Evolutionary conservation across 2,888 invertebrate genomes (phyloP), one percentile per base, ranked within the genome.

Genomic region (Spicauda simplicius): DNA sequence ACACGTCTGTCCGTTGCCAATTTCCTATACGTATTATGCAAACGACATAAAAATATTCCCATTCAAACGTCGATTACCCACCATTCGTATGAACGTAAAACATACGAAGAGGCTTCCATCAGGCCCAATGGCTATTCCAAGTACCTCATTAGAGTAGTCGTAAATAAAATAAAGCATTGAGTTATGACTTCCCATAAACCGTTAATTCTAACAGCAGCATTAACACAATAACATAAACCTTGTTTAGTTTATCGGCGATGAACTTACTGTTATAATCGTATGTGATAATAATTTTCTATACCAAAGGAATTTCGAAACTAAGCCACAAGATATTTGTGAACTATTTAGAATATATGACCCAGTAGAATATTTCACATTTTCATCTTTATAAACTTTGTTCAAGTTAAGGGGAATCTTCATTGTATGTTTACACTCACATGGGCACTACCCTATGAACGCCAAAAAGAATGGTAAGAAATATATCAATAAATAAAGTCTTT

Each of bases 101-200:
- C 18, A 14, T 14, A 8, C 33, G 33, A 33, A 10, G 33, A 6
- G 37, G 18, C 56, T 16, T 16, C 33, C 33, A 16, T 56, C 45
- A 12, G 45, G 20, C 48, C 48, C 25, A 50, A n/a, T 59, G 50
- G 14, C 48, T 30, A 52, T 60, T 52, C 30, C 16, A 52, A 16
- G 7, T 50, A 50, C 19, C 30, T 60, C 60, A 52, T 60, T 52
- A 60, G 60, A 60, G 33, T 19, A 30, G 18, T 60, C 60, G 25
- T 60, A 60, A 60, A 60, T 33, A 30, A 45, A 18, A 50, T 59
- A 60, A 52, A 60, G 33, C 52, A 5, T 16, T 11, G 50, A 60
- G 52, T 60, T 30, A 60, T 52, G 52, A 33, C 3, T 25, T 25
- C 12, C 33, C 60, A 52, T 60, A 52, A 33, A 60, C 50, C 18